Conservation (phyloP, 2,888 invertebrate genomes). For the Ligdia adustata region DNA sequence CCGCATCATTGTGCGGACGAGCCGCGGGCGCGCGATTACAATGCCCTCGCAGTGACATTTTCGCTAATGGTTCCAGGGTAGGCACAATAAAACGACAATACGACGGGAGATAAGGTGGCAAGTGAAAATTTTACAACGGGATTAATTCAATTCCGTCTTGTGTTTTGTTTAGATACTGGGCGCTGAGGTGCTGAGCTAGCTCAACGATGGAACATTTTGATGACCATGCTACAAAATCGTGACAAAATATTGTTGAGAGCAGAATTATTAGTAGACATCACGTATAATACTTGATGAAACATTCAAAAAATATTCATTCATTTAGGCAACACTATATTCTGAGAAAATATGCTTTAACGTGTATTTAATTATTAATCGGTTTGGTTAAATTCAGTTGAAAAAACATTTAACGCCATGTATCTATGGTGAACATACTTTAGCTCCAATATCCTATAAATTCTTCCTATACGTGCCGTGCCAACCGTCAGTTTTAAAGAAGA, state of each 20-base stretch:
- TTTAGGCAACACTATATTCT: too few species aligned
- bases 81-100: slow-evolving; percentile 83
- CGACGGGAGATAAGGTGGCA: slow-evolving; percentile 81
- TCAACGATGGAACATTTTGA: neutral
- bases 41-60: slow-evolving; percentile 81
- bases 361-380: too few species aligned
- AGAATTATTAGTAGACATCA: too few species aligned
- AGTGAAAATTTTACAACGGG: slow-evolving; percentile 81
- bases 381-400: too few species aligned
- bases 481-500: slow-evolving; percentile 9
- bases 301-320: too few species aligned
- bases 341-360: too few species aligned
- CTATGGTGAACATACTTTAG: too few species aligned
- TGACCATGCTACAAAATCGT: neutral
- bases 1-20: slow-evolving; percentile 77
- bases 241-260: too few species aligned
- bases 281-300: too few species aligned
- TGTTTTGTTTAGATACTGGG: slow-evolving; percentile 37
- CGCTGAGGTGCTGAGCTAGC: slow-evolving; percentile 34
- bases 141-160: slow-evolving; percentile 74
- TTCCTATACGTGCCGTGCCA: neutral
- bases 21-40: slow-evolving; percentile 75
- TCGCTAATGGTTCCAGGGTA: slow-evolving; percentile 83
- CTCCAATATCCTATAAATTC: too few species aligned
- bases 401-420: too few species aligned